Evolutionary conservation across 2,113 vertebrate genomes (phyloP).

Genomic region (Thalassarche chlororhynchos): DNA sequence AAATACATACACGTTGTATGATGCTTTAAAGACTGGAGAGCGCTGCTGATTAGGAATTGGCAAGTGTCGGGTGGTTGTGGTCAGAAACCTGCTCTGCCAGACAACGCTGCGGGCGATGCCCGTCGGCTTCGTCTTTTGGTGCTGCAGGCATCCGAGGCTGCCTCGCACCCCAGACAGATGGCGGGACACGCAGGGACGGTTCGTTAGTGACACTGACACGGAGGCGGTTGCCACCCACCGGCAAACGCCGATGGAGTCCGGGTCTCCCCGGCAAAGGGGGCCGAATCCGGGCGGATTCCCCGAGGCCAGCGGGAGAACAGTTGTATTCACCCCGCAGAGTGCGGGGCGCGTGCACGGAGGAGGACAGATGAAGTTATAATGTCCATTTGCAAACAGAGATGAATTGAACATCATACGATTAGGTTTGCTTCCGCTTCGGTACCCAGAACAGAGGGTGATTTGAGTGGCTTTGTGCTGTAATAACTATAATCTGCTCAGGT

Average conservation of each 20-base stretch:
- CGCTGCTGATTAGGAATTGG: not conserved
- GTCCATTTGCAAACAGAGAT: not conserved
- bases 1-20: not conserved
- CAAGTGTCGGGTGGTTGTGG: not conserved
- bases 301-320: not conserved
- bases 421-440: not conserved
- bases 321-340: not conserved
- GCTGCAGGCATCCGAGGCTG: not conserved
- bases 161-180: not conserved
- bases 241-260: fast-evolving
- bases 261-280: not conserved
- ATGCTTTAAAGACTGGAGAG: not conserved
- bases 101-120: not conserved
- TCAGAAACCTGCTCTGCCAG: not conserved
- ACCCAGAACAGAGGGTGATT: not conserved
- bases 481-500: not conserved
- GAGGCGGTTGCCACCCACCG: not conserved
- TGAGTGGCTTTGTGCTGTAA: not conserved
- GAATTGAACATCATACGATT: not conserved
- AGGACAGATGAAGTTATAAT: not conserved
- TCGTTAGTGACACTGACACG: fast-evolving
- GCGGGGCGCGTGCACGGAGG: fast-evolving
- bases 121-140: too few species aligned
- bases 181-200: too few species aligned
- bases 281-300: fast-evolving